Conservation (phyloP, 2,888 invertebrate genomes). For the Arenicola marina region DNA sequence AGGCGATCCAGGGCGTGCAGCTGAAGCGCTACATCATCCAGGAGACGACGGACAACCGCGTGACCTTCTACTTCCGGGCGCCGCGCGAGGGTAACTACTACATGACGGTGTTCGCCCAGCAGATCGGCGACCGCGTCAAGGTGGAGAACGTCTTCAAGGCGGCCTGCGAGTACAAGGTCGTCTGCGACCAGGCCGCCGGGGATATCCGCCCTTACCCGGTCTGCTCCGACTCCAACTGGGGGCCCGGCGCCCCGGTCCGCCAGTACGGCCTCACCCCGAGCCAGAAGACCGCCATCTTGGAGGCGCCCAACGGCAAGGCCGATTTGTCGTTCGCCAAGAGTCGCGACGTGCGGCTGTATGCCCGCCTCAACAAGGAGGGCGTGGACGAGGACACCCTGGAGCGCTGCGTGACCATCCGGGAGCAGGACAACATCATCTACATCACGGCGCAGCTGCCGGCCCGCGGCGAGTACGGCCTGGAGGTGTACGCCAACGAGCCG, state of each 20-base stretch:
- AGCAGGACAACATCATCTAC: constrained; percentile 46
- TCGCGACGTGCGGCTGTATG: constrained; percentile 68
- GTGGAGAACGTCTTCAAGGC: constrained; percentile 61
- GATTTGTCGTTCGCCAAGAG: constrained; percentile 69
- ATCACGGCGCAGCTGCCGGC: constrained; percentile 51
- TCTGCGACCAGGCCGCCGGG: constrained; percentile 50
- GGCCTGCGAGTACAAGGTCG: constrained; percentile 60
- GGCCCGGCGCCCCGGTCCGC: constrained; percentile 57
- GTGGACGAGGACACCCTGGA: constrained; percentile 56
- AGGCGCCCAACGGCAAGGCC: constrained; percentile 46
- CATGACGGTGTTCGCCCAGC: constrained; percentile 60
- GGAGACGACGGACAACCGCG: constrained; percentile 56
- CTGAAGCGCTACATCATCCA: constrained; percentile 58
- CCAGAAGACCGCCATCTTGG: constrained; percentile 46
- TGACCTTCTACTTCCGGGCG: constrained; percentile 55
- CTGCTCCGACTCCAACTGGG: constrained; percentile 61
- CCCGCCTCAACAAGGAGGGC: constrained; percentile 56
- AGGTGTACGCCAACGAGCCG: constrained; percentile 61
- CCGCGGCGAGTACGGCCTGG: constrained; percentile 59
- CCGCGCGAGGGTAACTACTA: constrained; percentile 54
- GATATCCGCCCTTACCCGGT: constrained; percentile 56
- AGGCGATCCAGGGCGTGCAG: constrained; percentile 46
- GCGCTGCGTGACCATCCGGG: constrained; percentile 47
- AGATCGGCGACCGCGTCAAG: constrained; percentile 52
- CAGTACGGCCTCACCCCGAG: constrained; percentile 57